Conservation (phyloP, 2,888 invertebrate genomes). For the Dryadula phaetusa region DNA sequence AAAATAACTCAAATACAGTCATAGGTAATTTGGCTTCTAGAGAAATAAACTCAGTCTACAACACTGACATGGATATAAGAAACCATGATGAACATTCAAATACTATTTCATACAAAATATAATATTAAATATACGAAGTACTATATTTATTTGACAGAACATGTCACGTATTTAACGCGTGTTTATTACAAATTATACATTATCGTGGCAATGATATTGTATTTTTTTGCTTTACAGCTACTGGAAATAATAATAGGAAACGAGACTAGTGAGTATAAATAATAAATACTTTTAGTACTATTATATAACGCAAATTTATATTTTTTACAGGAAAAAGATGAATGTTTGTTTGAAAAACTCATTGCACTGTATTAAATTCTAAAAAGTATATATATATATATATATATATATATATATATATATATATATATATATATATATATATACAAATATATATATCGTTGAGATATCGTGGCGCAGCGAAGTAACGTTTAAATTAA, state of each 20-base stretch:
- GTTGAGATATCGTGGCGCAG: not conserved
- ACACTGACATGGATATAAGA: too few relatives aligned
- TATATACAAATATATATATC: not conserved
- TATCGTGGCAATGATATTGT: conserved; percentile 7
- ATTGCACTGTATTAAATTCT: too few relatives aligned
- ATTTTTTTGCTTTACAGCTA: conserved; percentile 14
- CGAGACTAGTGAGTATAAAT: conserved; percentile 12
- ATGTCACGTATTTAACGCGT: conserved; percentile 6
- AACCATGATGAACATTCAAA: not conserved
- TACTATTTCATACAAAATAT: not conserved
- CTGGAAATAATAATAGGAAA: conserved; percentile 23
- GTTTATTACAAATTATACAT: not conserved
- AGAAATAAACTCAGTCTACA: too few relatives aligned
- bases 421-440: not conserved
- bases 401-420: not conserved
- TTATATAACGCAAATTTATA: not conserved
- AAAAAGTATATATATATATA: not conserved
- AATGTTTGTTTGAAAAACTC: not conserved
- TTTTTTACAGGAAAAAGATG: not conserved
- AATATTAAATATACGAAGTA: not conserved
- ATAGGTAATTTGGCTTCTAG: too few relatives aligned
- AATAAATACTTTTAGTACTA: conserved; percentile 2
- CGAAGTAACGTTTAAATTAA: too few relatives aligned
- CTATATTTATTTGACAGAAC: not conserved
- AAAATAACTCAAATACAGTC: too few relatives aligned